Percentiles rank a stretch among this genome's conserved stretches.
These are phyloP conservation scores for Anthonomus grandis DNA, from an alignment of 1,140 invertebrate species.

Conservation along the genomic window DNA sequence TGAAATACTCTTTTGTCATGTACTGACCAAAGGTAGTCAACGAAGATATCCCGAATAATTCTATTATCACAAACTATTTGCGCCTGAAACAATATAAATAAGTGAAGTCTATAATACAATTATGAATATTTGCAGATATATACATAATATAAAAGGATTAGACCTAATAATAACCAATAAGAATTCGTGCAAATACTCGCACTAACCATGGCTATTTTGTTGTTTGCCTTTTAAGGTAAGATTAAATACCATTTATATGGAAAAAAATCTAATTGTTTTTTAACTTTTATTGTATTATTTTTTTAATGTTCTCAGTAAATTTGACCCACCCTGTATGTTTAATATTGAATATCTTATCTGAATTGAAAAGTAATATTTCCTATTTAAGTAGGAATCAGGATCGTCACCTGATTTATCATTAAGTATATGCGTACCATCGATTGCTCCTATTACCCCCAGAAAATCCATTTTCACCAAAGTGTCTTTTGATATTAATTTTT, in stretches of 20 bases:
- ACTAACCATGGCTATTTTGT: no score
- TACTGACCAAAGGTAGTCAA: constrained; percentile 33
- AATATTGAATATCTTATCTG: constrained; percentile 18
- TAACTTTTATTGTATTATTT: no score
- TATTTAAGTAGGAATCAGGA: neutral
- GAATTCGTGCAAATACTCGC: no score
- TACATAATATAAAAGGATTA: no score
- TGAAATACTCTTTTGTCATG: constrained; percentile 34
- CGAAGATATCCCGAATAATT: constrained; percentile 33
- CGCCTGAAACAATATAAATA: constrained; percentile 9
- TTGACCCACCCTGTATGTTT: neutral
- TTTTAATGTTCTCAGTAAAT: no score
- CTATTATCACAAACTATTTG: constrained; percentile 31
- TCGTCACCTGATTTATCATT: neutral
- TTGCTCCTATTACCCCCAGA: constrained; percentile 23
- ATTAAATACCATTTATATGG: no score
- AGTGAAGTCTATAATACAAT: no score
- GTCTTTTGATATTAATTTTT: constrained; percentile 27
- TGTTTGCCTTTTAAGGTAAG: no score
- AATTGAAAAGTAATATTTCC: constrained; percentile 30
- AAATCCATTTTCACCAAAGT: constrained; percentile 34
- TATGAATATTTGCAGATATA: no score
- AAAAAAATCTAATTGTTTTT: no score
- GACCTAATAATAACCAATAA: no score
- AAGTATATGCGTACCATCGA: constrained; percentile 34